Base-by-base conservation (phyloP, 2,797 vertebrate species). In the Podarcis lilfordi region DNA sequence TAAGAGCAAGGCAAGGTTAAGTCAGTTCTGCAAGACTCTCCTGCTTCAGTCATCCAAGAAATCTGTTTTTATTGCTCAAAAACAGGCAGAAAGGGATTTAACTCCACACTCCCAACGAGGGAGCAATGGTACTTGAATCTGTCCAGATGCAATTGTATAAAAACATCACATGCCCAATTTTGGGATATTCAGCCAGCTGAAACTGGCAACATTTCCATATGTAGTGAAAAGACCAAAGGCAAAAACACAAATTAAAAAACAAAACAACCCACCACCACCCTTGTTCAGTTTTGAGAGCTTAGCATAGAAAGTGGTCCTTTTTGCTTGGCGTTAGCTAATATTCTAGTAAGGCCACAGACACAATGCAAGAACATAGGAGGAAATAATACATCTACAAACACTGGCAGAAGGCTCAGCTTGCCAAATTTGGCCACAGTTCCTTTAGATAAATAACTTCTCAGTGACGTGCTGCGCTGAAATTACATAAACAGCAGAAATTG, bases 401-500 rank as follows among this genome's bases (percentile, higher is more conserved):
- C 92, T 95, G 95, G 96, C 96, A 97, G 96, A 96, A 95, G 94
- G 92, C 43, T 78, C 82, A 11, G 90, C 94, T 95, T 92, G 94
- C 95, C 97, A 95, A 93, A 96, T 96, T 95, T 96, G 96, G 96
- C 96, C 93, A 96, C 92, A 85, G 92, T 94, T 97, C 94, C 94
- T 95, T 91, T 96, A 97, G 96, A 98, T 97, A 98, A 97, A 97
- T 97, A 98, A 97, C 94, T 96, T 97, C 95, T 96, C 92, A 89
- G 95, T 97, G 97, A 98, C 80, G 50, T 90, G 94, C 89, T 92
- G 91, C 85, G 93, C 94, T 96, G 94, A 96, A 97, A 97, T 98
- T 96, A 97, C 95, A 98, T 97, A 98, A 98, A 98, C 97, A 98
- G 95, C 94, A 97, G 92, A 96, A 94, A 94, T 95, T 95, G 96